Base-by-base conservation (phyloP, 1,140 invertebrate genomes). In the Macrostomum lignano region DNA sequence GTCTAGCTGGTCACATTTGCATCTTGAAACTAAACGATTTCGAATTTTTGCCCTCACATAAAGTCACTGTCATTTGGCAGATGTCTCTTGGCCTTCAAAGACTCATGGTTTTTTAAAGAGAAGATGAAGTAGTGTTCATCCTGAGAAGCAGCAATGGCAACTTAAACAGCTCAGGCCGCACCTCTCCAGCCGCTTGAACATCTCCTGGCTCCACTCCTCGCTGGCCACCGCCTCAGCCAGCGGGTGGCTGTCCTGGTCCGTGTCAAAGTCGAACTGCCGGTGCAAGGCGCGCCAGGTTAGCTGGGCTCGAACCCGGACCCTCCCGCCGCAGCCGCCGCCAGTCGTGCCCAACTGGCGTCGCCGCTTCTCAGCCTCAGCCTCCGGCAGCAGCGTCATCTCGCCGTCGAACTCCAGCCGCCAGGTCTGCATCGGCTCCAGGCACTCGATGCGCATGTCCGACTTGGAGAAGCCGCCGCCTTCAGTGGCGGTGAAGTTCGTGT, bases 381-480 rank as follows among this genome's bases (percentile, higher is more conserved):
- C n/a, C n/a, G n/a, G n/a, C n/a, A n/a, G n/a, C n/a, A n/a, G 68
- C 69, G 61, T 65, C 61, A 71, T 65, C 43, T 64, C 55, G 21
- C 69, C 69, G 36, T 61, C 60, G 45, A 66, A 72, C 2, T 52
- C 42, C 0, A 72, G 38, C 28, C 52, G 60, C 70, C 70, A 73
- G 36, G 53, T 61, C 40, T 62, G 61, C 69, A 72, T 72, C 2
- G 69, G 65, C 40, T 64, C 59, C 0, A 69, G 46, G 0, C 65
- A 63, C 14, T 58, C 58, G 9, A 70, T 56, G 17, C 47, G 51
- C n/a, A 72, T 50, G 0, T 69, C 70, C 42, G 68, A 69, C 6
- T 67, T 67, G 10, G 64, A 62, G 46, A 62, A 72, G 34, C 26
- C 26, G 13, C 58, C 48, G 6, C 64, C 57, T 5, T 60, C 54